Conservation (phyloP, 1,140 invertebrate genomes). For the Laodelphax striatellus region DNA sequence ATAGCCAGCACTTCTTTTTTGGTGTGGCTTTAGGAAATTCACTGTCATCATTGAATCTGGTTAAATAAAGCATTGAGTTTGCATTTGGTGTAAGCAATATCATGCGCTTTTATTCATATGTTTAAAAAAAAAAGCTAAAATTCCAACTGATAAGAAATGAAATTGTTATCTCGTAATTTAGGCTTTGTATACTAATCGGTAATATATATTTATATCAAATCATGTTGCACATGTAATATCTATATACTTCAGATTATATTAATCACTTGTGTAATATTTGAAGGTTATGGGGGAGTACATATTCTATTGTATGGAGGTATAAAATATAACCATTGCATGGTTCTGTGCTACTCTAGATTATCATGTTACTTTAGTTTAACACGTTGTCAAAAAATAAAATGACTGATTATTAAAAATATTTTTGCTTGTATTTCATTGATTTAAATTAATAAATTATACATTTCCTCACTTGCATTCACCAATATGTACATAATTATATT, state of each 20-base stretch:
- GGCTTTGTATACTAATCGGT: not conserved
- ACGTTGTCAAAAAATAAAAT: constrained; percentile 14
- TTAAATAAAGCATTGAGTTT: no score
- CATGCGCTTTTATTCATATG: not conserved
- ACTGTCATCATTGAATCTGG: no score
- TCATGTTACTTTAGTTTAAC: constrained; percentile 16
- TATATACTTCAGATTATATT: constrained; percentile 25
- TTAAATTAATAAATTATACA: no score
- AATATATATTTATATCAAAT: constrained; percentile 6
- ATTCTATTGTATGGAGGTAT: constrained; percentile 18
- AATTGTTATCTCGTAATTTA: not conserved
- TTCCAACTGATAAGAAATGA: not conserved
- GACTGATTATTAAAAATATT: constrained; percentile 18
- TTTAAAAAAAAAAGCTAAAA: not conserved
- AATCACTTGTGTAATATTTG: constrained; percentile 25
- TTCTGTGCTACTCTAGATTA: constrained; percentile 12
- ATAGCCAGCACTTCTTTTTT: no score
- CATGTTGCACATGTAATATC: constrained; percentile 26
- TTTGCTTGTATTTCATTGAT: constrained; percentile 6
- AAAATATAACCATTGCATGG: constrained; percentile 19
- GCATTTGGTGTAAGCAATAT: no score
- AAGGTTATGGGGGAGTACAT: constrained; percentile 20
- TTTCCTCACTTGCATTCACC: no score
- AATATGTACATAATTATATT: no score
- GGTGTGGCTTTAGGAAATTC: no score